Conservation (phyloP, 2,113 vertebrate genomes). For the Arvicanthis niloticus region DNA sequence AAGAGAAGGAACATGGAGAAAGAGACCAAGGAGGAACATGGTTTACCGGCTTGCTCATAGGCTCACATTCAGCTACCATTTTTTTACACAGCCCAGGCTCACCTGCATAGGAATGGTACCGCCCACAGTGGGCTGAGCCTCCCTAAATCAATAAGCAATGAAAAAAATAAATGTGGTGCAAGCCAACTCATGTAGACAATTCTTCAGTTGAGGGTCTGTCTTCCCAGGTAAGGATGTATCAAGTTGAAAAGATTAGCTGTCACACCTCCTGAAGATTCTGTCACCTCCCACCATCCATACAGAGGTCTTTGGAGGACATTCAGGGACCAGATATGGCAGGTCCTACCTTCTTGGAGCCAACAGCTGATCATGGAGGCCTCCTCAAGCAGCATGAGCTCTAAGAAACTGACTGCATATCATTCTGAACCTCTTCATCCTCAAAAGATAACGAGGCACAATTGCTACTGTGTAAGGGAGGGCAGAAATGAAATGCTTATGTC, state of each 20-base stretch:
- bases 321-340: neutral
- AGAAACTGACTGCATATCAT: neutral
- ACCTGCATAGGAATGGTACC: neutral
- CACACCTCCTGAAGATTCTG: neutral
- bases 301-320: neutral
- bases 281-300: neutral
- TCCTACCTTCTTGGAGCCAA: neutral
- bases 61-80: neutral
- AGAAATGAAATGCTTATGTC: too few species aligned
- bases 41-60: neutral
- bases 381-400: neutral
- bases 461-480: neutral
- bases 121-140: neutral
- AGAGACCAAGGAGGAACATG: neutral
- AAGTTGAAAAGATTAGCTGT: neutral
- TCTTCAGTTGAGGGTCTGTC: neutral
- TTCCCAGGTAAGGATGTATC: neutral
- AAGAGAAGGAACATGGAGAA: neutral
- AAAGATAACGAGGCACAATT: neutral
- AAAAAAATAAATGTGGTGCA: neutral
- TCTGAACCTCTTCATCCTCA: neutral
- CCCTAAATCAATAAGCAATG: neutral
- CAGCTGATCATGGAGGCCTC: neutral
- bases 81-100: neutral
- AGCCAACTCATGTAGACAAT: neutral